phyloP scores from a whole-genome alignment of 2,113 vertebrate genomes.

The Mormoops blainvillei region DNA sequence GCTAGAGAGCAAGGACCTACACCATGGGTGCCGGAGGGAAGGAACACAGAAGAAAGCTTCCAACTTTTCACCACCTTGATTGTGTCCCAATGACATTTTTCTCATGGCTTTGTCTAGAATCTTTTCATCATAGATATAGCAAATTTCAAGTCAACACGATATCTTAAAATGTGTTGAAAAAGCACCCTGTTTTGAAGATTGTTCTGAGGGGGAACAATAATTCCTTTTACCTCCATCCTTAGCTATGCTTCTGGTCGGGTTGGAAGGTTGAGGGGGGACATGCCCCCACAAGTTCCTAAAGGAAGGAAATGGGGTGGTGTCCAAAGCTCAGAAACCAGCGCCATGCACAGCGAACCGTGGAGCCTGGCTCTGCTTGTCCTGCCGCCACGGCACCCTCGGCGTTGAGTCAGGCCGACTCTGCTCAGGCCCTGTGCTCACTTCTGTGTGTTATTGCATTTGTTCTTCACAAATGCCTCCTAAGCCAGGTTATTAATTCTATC shows the following conservation, averaged over 20 bases:
- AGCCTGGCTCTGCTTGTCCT: not conserved
- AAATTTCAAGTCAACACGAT: not conserved
- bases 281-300: not conserved
- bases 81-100: not conserved
- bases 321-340: not conserved
- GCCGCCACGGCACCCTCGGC: accelerated
- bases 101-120: not conserved
- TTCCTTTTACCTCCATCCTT: not conserved
- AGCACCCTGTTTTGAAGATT: not conserved
- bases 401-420: not conserved
- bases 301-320: not conserved
- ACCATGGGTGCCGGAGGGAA: not conserved
- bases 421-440: accelerated
- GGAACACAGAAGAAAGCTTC: not conserved
- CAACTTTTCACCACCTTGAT: not conserved
- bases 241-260: not conserved
- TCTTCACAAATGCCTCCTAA: not conserved
- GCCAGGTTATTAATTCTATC: not conserved
- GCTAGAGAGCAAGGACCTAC: not conserved
- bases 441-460: not conserved
- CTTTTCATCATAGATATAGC: not conserved
- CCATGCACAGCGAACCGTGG: accelerated
- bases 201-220: not conserved
- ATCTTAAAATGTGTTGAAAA: not conserved
- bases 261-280: too few relatives aligned